Percentiles rank a stretch among this genome's conserved stretches.
Conservation (phyloP, 2,888 invertebrate genomes). For the Rutpela maculata region DNA sequence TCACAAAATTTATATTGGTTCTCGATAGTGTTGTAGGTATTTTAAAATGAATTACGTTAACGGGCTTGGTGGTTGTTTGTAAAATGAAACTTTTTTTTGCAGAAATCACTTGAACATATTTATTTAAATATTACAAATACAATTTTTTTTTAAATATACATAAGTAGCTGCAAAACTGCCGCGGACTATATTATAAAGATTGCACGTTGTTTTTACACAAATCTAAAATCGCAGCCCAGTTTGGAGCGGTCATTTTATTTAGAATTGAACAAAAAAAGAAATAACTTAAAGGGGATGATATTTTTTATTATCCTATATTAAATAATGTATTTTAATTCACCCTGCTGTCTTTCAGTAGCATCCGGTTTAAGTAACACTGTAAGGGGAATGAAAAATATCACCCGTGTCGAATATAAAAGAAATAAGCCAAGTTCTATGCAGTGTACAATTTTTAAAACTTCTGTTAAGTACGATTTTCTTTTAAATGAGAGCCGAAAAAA, state of each 20-base stretch:
- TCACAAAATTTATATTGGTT: too few relatives aligned
- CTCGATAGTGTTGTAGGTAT: background rate
- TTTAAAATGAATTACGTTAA: background rate
- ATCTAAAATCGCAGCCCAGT: slow-evolving; percentile 59
- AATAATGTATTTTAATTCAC: slow-evolving; percentile 17
- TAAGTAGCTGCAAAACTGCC: slow-evolving; percentile 69
- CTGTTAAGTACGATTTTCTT: slow-evolving; percentile 30
- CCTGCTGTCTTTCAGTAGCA: background rate
- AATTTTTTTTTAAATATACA: slow-evolving; percentile 68
- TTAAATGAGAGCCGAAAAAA: slow-evolving; percentile 43
- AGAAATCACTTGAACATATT: slow-evolving; percentile 70
- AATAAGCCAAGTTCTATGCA: slow-evolving; percentile 42
- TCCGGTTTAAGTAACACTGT: background rate
- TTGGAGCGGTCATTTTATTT: slow-evolving; percentile 50
- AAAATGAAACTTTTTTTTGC: slow-evolving; percentile 31
- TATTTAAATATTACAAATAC: slow-evolving; percentile 74
- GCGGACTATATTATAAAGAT: slow-evolving; percentile 70
- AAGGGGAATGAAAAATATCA: slow-evolving; percentile 43
- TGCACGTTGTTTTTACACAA: slow-evolving; percentile 69
- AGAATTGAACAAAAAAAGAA: slow-evolving; percentile 23
- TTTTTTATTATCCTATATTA: slow-evolving; percentile 14
- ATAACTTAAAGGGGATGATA: slow-evolving; percentile 2
- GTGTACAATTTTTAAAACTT: slow-evolving; percentile 31
- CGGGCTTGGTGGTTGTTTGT: background rate
- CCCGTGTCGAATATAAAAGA: slow-evolving; percentile 42